phyloP scores from a whole-genome alignment of 2,113 vertebrate genomes.

The Trichomycterus rosablanca region DNA sequence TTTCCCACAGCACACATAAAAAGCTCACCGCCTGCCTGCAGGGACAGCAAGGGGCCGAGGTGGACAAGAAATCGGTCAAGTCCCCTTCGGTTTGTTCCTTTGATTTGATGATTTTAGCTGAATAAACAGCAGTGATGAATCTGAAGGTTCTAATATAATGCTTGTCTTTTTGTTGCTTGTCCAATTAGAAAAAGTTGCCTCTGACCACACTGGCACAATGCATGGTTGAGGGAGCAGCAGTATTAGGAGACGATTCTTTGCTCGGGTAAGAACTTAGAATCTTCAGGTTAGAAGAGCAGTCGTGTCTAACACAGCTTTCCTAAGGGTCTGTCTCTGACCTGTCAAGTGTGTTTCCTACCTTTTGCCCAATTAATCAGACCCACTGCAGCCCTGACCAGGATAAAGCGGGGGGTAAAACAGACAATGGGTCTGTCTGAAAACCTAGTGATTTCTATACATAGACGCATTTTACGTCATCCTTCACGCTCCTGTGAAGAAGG shows the following conservation, averaged over 20 bases:
- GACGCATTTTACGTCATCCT: too few relatives aligned
- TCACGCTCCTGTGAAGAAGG: too few relatives aligned
- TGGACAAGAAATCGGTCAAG: constrained; percentile 93
- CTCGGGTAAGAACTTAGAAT: constrained; percentile 86
- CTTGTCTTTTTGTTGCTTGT: constrained; percentile 21
- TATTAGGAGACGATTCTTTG: constrained; percentile 91
- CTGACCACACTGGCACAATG: constrained; percentile 90
- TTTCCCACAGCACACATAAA: constrained; percentile 97
- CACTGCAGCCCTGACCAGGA: too few relatives aligned
- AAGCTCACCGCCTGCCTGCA: constrained; percentile 94
- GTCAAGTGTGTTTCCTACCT: too few relatives aligned
- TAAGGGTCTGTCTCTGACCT: too few relatives aligned
- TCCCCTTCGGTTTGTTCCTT: constrained; percentile 62
- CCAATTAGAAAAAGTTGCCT: constrained; percentile 88
- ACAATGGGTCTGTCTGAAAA: too few relatives aligned
- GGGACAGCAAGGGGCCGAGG: constrained; percentile 89
- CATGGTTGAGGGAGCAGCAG: constrained; percentile 86
- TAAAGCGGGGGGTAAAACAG: too few relatives aligned
- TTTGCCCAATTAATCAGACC: too few relatives aligned
- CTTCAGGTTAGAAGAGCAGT: too few relatives aligned
- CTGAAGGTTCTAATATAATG: not conserved
- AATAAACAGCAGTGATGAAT: not conserved
- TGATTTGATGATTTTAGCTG: not conserved
- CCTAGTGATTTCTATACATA: too few relatives aligned
- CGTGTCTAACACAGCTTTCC: too few relatives aligned